Evolutionary conservation across 1,140 invertebrate genomes (phyloP), one percentile per base, ranked within the genome.

Genomic region (Atta cephalotes): DNA sequence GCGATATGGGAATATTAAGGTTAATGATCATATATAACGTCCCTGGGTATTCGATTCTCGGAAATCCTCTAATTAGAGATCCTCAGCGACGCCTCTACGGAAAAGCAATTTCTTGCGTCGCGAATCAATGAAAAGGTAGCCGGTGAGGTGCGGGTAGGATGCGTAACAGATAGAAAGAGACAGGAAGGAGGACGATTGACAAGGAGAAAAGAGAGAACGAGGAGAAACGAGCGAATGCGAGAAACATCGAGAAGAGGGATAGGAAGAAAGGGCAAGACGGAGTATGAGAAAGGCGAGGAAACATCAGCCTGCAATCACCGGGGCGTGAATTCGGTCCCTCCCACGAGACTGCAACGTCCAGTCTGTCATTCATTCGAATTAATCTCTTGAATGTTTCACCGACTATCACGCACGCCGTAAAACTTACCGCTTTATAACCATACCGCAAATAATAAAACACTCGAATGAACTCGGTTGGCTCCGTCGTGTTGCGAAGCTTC

Each of bases 331-430:
- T 74, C 72, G 62, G 77, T 78, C 58, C 84, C 84, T 89, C 88
- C 88, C 88, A 87, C 77, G 76, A 71, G 82, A 80, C 70, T 60
- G 25, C 68, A 53, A 77, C 68, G 88, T 89, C 88, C 88, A 82
- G 88, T 82, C 88, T 89, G 88, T 90, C 88, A 90, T 90, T 90
- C 88, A 87, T 90, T 89, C 88, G 80, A 87, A 90, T 90, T 90
- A 90, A 90, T 90, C 88, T 87, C 71, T 77, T 82, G 87, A 89
- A 90, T 90, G 88, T 89, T 89, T 87, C 88, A 89, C 53, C 88
- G 84, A 66, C 77, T 74, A 76, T 87, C 78, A 84, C 56, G 35
- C 85, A 35, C 58, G 35, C 68, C 77, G 77, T 90, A 89, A 89
- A 90, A 90, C 72, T 90, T 70, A 49, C 28, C 77, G 63, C 71